Conservation (phyloP, 1,140 invertebrate genomes). For the Trichonephila clavata region DNA sequence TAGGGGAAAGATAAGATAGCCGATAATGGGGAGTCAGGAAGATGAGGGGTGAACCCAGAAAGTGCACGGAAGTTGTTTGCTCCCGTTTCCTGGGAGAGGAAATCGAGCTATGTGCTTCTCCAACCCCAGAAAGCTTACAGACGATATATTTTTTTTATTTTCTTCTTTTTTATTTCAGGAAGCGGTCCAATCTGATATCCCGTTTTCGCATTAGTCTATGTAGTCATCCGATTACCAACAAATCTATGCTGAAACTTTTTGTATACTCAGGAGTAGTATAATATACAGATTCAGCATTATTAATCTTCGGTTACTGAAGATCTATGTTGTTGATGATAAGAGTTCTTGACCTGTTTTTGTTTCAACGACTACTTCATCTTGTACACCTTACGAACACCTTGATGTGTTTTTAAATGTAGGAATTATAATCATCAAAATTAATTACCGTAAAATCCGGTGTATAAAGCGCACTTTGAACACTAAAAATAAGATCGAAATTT, state of each 20-base stretch:
- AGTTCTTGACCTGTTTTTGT: no score
- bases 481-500: no score
- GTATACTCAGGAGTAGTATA: not conserved
- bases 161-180: not conserved
- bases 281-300: no score
- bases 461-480: no score
- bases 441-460: no score
- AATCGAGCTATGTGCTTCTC: conserved; percentile 17
- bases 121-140: not conserved
- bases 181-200: not conserved
- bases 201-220: not conserved
- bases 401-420: no score
- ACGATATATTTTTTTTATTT: not conserved
- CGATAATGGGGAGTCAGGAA: conserved; percentile 31
- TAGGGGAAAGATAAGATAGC: conserved; percentile 29
- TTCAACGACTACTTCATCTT: no score
- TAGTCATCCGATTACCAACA: not conserved
- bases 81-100: conserved; percentile 64
- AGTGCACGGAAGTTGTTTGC: conserved; percentile 66
- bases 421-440: no score
- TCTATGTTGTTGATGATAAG: no score
- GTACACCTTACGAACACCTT: no score
- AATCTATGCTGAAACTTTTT: not conserved
- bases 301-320: no score
- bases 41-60: conserved; percentile 55